Evolutionary conservation across 2,113 vertebrate species (phyloP), one percentile per base, ranked within the genome.

Genomic region (Galbula dea): DNA sequence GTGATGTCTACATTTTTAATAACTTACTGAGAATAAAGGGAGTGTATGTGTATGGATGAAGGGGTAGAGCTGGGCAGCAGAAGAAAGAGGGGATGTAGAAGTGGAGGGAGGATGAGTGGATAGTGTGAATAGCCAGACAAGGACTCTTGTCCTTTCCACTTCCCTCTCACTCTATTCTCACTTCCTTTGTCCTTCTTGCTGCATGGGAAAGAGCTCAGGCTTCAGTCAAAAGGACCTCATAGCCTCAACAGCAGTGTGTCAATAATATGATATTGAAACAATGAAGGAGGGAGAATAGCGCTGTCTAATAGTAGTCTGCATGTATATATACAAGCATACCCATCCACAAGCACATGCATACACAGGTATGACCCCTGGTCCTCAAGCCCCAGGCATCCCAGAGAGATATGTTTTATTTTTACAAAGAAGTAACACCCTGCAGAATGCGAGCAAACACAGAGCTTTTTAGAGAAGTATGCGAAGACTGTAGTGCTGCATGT

Each of bases 1-100:
- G 95, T 58, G 90, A 98, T 98, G 98, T 98, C 97, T 98, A 98
- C 97, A 98, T 98, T 98, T 98, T 98, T 97, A 98, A 98, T 98
- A 98, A 98, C 97, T 97, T 97, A 97, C 93, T 95, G 94, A 96
- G 96, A 97, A 97, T 87, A 97, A 97, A 98, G 96, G 93, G 92
- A 96, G 94, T 87, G 79, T 84, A 88, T 96, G 83, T 83, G 55
- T 76, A 67, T 26, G 48, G 76, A 88, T 62, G 61, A 61, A 73
- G 86, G 83, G 83, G 78, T 77, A 69, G 90, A 67, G 57, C 21
- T 7, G 72, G 49, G 71, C 20, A 1, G 62, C 22, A 61, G 54
- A 51, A 63, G 48, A 72, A 80, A 73, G 63, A 72, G 27, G 52
- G 79, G 90, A 58, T 0, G 0, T 17, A 41, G 36, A 77, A 84